phyloP scores from a whole-genome alignment of 1,140 invertebrate genomes.

The Aleiodes sp. region DNA sequence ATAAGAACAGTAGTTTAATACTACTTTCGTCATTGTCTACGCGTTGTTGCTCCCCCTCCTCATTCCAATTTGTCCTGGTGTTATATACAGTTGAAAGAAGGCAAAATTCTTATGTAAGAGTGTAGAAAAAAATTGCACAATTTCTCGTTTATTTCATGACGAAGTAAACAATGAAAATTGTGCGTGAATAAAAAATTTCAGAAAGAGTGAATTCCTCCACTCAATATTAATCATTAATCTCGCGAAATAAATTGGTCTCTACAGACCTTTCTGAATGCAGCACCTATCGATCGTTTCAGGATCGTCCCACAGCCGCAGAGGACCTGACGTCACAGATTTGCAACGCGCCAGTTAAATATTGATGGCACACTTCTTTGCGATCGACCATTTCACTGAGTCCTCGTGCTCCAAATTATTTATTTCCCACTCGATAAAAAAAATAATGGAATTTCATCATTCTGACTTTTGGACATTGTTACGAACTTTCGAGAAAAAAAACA shows the following conservation, averaged over 20 bases:
- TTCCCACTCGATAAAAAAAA: no score
- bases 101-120: neutral
- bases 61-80: neutral
- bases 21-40: neutral
- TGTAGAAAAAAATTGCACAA: no score
- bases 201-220: neutral
- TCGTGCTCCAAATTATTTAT: neutral
- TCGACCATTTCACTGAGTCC: neutral
- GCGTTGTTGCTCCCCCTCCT: neutral
- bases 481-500: no score
- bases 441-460: neutral
- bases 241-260: neutral
- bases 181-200: no score
- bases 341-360: neutral
- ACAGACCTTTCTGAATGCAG: neutral
- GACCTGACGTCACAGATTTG: constrained; percentile 7
- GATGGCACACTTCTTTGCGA: neutral
- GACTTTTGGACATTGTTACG: no score
- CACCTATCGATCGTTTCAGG: neutral
- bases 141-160: neutral
- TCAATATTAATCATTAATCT: neutral
- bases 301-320: neutral
- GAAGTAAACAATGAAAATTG: no score
- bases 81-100: neutral
- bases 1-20: no score